Base-by-base conservation (phyloP, 2,113 vertebrate genomes). In the Macroglossus sobrinus region DNA sequence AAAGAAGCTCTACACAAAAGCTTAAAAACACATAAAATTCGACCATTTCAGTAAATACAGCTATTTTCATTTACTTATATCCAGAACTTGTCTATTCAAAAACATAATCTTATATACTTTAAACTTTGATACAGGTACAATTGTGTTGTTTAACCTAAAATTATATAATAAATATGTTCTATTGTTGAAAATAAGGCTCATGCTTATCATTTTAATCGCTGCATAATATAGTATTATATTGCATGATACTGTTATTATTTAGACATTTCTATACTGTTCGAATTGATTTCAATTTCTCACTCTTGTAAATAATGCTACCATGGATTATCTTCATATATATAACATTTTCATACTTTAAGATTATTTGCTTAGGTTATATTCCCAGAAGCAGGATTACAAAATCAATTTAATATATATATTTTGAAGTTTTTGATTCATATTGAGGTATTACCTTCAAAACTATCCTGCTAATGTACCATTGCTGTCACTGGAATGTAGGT, bases 61-160 rank as follows among this genome's bases (percentile, higher is more conserved):
- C 30, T 61, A 96, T 96, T 96, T 96, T 95, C 80, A 71, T 76
- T 80, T 95, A 80, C 84, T 94, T n/a, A 33, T 75, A 53, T 86
- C 89, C 72, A 92, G 84, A 84, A 38, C 33, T 53, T 88, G 26
- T 33, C 26, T 35, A 8, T 45, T 92, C 80, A 84, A 87, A 95
- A 88, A 84, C n/a, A 84, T 85, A 89, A 89, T 84, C 93, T 90
- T 81, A 80, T 94, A 75, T 71, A 71, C 96, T 96, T 96, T 96
- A 84, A 96, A 79, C 19, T 40, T 50, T 47, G 21, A 22, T 50
- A 88, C 53, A 94, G 76, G 71, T 61, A 79, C 7, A 92, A 71
- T 95, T 92, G 71, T 45, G 93, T 95, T 87, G 57, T 84, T 93
- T 89, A 95, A 93, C 33, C 30, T 91, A 89, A 93, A 94, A 68